Percentiles rank a stretch among this genome's conserved stretches.
These are phyloP conservation scores for Mycogona germanica DNA, from an alignment of 2,888 invertebrate species.

Conservation along the genomic window DNA sequence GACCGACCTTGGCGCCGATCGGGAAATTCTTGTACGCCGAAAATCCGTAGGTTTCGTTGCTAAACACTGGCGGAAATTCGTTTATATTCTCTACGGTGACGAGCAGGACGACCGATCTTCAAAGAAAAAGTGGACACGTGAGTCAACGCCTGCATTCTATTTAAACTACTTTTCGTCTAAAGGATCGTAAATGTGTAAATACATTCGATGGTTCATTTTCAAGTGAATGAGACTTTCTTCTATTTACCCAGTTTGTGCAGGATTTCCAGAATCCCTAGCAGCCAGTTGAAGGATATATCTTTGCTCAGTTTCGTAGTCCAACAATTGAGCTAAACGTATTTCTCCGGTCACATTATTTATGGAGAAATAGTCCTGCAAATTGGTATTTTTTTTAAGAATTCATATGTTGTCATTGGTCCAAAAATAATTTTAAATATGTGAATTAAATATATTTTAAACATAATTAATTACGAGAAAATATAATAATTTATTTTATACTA, in stretches of 20 bases:
- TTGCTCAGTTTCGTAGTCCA: constrained; percentile 52
- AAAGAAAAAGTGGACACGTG: too few species aligned
- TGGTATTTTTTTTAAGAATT: not conserved
- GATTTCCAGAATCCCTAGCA: constrained; percentile 26
- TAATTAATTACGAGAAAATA: not conserved
- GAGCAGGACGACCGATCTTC: constrained; percentile 19
- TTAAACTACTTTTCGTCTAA: not conserved
- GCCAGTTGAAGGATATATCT: constrained; percentile 22
- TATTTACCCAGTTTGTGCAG: constrained; percentile 25
- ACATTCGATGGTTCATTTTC: too few species aligned
- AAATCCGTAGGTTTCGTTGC: constrained; percentile 68
- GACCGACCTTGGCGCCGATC: constrained; percentile 72
- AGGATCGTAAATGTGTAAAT: not conserved
- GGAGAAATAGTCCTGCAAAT: constrained; percentile 41
- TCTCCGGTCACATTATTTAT: constrained; percentile 67
- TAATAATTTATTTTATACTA: not conserved
- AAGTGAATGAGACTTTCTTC: not conserved
- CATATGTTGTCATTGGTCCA: not conserved
- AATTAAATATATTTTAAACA: not conserved
- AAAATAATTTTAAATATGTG: not conserved
- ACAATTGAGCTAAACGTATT: constrained; percentile 53
- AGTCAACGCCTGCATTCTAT: not conserved
- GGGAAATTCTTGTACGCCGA: constrained; percentile 81
- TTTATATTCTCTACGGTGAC: constrained; percentile 34
- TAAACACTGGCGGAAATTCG: constrained; percentile 35